Evolutionary conservation across 35 echinoderm and acorn worm species (phyloP).

Genomic region (Anneissia japonica): DNA sequence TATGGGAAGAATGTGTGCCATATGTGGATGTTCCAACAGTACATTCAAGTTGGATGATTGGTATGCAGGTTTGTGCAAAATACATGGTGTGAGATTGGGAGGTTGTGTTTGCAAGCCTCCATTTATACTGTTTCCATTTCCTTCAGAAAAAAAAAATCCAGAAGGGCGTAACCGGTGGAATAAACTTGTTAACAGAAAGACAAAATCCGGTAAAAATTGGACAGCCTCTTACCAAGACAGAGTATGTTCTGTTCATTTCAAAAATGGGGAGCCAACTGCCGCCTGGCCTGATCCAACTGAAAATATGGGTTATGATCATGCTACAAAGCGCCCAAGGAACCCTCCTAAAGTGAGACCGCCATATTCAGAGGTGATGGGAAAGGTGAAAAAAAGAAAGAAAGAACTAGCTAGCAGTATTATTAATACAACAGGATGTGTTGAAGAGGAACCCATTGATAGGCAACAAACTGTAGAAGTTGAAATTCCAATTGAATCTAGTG

Average conservation of each 20-base stretch:
- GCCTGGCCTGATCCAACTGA: conserved; percentile 14
- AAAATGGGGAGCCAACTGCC: background rate
- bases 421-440: too few relatives aligned
- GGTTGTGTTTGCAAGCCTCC: conserved; percentile 15
- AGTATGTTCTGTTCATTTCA: conserved; percentile 9
- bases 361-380: background rate
- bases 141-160: background rate
- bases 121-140: conserved; percentile 25
- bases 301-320: conserved; percentile 1
- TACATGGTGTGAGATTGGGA: conserved; percentile 4
- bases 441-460: too few relatives aligned
- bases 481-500: too few relatives aligned
- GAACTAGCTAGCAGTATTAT: too few relatives aligned
- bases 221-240: background rate
- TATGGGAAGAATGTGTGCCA: conserved; percentile 12
- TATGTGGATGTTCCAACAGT: conserved; percentile 19
- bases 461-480: too few relatives aligned
- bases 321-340: background rate
- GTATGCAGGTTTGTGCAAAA: conserved; percentile 5
- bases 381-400: background rate
- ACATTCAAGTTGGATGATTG: conserved; percentile 9
- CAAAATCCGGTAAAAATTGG: background rate
- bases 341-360: background rate
- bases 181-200: conserved; percentile 10
- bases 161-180: conserved; percentile 7